Base-by-base conservation (phyloP, 2,113 vertebrate genomes). In the Mastomys coucha region DNA sequence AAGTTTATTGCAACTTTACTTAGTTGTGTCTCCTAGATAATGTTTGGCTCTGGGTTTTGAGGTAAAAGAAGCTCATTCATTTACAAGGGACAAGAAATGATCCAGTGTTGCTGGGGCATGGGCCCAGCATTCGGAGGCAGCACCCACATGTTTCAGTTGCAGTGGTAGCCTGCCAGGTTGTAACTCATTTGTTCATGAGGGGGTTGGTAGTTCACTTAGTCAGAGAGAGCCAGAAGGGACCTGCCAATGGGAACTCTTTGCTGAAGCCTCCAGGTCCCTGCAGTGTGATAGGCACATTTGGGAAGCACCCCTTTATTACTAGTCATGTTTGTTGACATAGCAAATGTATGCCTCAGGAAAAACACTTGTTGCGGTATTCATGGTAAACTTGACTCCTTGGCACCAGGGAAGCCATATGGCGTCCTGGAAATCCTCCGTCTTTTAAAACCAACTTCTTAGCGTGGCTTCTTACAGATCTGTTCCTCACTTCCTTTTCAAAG, bases 381-480 rank as follows among this genome's bases (percentile, higher is more conserved):
- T 13, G 53, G 65, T 51, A n/a, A 45, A 19, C 12, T 42, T 31
- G 6, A 2, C 49, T 53, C 6, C 1, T n/a, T 36, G 42, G 49
- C 60, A 22, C 53, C 14, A 12, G 3, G 10, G 33, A 20, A 45
- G 24, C 0, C 0, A 0, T 17, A 1, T 49, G 53, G 14, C 31
- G 63, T 28, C 8, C 39, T 53, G 36, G 28, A 31, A 67, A 17
- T 3, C n/a, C 26, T 45, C 49, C 63, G 39, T 26, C 16, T 5
- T 88, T 56, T 70, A 22, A 60, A 91, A 86, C 26, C 26, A 39
- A 63, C 31, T 87, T 89, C 42, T 93, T 26, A 80, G n/a, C 11
- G 3, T 65, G 67, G 60, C 26, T 93, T 58, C 42, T 69, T n/a
- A 20, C 56, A 28, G n/a, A 75, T 49, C 39, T 94, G n/a, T n/a